Conservation (phyloP, 2,113 vertebrate genomes). For the Riparia riparia region DNA sequence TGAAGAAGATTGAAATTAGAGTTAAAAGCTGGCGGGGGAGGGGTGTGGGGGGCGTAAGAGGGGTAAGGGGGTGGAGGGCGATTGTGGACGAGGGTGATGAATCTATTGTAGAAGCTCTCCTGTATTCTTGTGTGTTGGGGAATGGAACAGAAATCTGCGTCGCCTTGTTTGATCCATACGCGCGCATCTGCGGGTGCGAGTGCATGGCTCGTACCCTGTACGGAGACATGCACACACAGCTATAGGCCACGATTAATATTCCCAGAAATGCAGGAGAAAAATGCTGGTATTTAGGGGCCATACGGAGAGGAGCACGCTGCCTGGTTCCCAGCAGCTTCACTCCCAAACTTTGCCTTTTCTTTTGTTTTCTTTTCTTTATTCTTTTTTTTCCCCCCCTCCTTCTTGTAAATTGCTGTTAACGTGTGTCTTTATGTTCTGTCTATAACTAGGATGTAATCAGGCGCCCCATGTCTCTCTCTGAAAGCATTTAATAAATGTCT, state of each 20-base stretch:
- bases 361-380: constrained; percentile 52
- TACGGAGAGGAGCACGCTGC: not conserved
- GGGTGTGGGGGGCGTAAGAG: not conserved
- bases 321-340: not conserved
- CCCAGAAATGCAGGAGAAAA: not conserved
- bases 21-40: constrained; percentile 30
- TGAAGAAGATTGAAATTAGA: constrained; percentile 66
- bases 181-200: not conserved
- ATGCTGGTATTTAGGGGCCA: not conserved
- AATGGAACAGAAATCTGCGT: not conserved
- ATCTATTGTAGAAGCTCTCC: constrained; percentile 38
- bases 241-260: constrained; percentile 31
- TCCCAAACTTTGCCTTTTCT: constrained; percentile 43
- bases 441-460: constrained; percentile 86
- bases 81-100: constrained; percentile 45
- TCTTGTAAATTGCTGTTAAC: constrained; percentile 82
- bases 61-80: not conserved
- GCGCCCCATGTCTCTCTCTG: constrained; percentile 84
- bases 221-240: not conserved
- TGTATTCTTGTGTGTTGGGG: not conserved
- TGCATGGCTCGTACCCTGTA: not conserved
- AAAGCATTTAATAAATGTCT: constrained; percentile 91
- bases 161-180: constrained; percentile 17
- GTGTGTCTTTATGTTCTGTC: constrained; percentile 82
- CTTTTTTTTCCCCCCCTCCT: not conserved